Base-by-base conservation (phyloP, 2,888 invertebrate genomes). In the Drosophila kokeensis region DNA sequence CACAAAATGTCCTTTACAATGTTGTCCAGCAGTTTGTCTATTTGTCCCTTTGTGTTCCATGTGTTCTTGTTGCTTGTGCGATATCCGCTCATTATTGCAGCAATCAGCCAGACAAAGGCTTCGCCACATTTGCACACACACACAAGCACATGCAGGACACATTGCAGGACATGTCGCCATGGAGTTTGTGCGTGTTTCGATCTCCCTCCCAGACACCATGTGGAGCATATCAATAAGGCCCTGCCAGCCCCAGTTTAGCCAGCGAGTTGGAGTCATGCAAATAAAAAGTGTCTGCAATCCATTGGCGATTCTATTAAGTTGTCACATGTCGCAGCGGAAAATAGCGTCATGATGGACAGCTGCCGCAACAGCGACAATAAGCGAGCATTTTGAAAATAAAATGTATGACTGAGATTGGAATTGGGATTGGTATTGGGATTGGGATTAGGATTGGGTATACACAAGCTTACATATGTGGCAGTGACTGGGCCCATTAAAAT, bases 11-110 rank as follows among this genome's bases (percentile, higher is more conserved):
- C 42, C 49, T 69, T 65, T 61, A 77, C 73, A 87, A 83, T 84
- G 86, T 82, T 89, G 71, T 71, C 62, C 67, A 69, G 70, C 62
- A 73, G 78, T 70, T 77, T 81, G 78, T 78, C 82, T 40, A 62
- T 40, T 59, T 75, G 77, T 68, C 81, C 49, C 54, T 38, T 55
- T 55, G 55, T 55, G 18, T 55, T 55, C 38, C 27, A 8, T 55
- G 38, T n/a, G 11, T 54, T 54, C 77, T 63, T 65, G 70, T 69
- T 84, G 69, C 69, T 74, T 74, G 75, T 82, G 76, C 76, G 73
- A 89, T 81, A 89, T 84, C 81, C 81, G 87, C 89, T 85, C 85
- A 85, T 85, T 90, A 85, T 85, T 83, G 78, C 83, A 74, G 87
- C 85, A 85, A 85, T 85, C 85, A 88, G 68, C 29, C 83, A 78